Conservation (phyloP, 1,140 invertebrate genomes). For the Tetranychus urticae region DNA sequence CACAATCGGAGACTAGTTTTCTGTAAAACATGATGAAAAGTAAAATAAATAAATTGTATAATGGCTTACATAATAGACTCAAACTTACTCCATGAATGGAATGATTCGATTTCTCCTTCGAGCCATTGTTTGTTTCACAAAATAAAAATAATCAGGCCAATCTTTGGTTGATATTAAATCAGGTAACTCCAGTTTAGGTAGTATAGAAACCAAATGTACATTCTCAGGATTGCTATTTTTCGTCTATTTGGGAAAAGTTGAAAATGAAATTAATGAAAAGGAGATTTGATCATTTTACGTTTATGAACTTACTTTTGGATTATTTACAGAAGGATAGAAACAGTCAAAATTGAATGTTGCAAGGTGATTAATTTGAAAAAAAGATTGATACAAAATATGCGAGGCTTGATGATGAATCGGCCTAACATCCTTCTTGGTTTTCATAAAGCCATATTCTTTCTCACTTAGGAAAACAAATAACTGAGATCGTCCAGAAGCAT, state of each 20-base stretch:
- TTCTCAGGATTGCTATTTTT: background rate
- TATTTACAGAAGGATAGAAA: background rate
- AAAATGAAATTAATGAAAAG: no score
- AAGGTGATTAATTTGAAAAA: background rate
- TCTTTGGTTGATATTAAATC: background rate
- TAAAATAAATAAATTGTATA: no score
- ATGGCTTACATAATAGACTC: background rate
- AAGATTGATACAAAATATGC: background rate
- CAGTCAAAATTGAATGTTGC: background rate
- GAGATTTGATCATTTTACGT: no score
- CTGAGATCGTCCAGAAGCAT: background rate
- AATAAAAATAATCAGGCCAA: background rate
- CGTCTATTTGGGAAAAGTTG: no score
- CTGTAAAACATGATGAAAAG: background rate
- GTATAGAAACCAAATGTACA: background rate
- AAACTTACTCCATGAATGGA: background rate
- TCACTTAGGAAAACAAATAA: background rate
- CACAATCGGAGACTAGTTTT: background rate
- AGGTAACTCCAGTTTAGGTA: background rate
- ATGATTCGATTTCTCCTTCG: background rate
- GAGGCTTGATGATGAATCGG: background rate
- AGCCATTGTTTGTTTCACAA: background rate
- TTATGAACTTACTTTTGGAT: no score
- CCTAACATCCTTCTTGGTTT: background rate
- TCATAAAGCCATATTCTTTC: background rate